Evolutionary conservation across 2,888 invertebrate genomes (phyloP), one percentile per base, ranked within the genome.

Genomic region (Dendrolimus pini): DNA sequence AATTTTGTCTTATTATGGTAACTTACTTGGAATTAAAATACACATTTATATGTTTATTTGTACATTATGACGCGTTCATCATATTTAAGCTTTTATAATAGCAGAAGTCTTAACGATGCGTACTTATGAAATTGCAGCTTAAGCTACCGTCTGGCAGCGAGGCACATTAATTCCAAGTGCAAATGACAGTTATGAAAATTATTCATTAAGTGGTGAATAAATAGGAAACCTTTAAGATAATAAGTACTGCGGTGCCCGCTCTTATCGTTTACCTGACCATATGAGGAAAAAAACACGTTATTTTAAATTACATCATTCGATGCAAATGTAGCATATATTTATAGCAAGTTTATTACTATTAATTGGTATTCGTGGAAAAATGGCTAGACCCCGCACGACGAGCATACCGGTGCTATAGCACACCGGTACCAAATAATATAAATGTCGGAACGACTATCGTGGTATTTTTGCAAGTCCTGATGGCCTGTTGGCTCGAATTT

Each of bases 311-410:
- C 53, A 57, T 55, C 52, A 59, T 57, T 59, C 57, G 56, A 59
- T 59, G 59, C 57, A 59, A 59, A 59, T 59, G 55, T 57, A 9
- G 47, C 47, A 47, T 47, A 47, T 47, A 30, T 47, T 47, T 47
- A 47, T 47, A 12, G 9, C 12, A 47, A 47, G 47, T 12, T 47
- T 10, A 12, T 47, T 47, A 12, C 55, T 53, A 14, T 14, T 59
- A 57, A 59, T 57, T 55, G 30, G 52, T 55, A 53, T 57, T 59
- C 55, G 53, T 57, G 57, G 59, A 57, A 57, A 57, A 54, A 59
- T 54, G 57, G 53, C 57, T 42, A 57, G 57, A 55, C 57, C 47
- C 42, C 41, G 42, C 42, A 30, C 47, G 47, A 41, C 13, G n/a
- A 42, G 53, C 47, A 53, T 42, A 14, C 14, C 14, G 14, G 14